phyloP scores from a whole-genome alignment of 2,888 invertebrate genomes.

The Linyphia triangularis region DNA sequence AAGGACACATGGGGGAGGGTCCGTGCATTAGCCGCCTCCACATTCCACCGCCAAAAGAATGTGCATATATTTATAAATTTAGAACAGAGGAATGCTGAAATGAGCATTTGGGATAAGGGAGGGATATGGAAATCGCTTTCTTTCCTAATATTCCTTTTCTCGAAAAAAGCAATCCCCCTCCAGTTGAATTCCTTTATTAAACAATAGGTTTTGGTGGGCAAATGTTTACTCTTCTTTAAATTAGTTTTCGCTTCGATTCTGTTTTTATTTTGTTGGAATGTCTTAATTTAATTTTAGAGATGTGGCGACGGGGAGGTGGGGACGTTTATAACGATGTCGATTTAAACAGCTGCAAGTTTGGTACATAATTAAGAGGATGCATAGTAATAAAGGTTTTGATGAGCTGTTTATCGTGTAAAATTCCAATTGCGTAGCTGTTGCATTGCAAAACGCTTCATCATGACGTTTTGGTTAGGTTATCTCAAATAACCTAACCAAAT shows the following conservation, averaged over 20 bases:
- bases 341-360: too few relatives aligned
- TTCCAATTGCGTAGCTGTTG: too few relatives aligned
- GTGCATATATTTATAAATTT: conserved; percentile 36
- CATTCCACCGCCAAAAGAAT: conserved; percentile 16
- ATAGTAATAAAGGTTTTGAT: too few relatives aligned
- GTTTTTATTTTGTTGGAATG: background rate
- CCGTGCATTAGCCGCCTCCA: background rate
- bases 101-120: background rate
- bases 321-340: too few relatives aligned
- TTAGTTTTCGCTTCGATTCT: background rate
- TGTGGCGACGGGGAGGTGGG: too few relatives aligned
- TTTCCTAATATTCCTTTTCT: background rate
- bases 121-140: conserved; percentile 21
- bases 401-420: too few relatives aligned
- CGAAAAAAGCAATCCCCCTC: background rate
- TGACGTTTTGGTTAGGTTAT: too few relatives aligned
- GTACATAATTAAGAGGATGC: too few relatives aligned
- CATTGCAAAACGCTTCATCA: too few relatives aligned
- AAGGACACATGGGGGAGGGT: conserved; percentile 18
- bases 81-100: conserved; percentile 27
- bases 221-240: background rate
- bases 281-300: background rate
- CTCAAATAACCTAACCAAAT: too few relatives aligned
- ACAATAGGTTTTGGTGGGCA: background rate
- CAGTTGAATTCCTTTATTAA: conserved; percentile 13